Evolutionary conservation across 1,140 invertebrate genomes (phyloP), one percentile per base, ranked within the genome.

Genomic region (Apis dorsata): DNA sequence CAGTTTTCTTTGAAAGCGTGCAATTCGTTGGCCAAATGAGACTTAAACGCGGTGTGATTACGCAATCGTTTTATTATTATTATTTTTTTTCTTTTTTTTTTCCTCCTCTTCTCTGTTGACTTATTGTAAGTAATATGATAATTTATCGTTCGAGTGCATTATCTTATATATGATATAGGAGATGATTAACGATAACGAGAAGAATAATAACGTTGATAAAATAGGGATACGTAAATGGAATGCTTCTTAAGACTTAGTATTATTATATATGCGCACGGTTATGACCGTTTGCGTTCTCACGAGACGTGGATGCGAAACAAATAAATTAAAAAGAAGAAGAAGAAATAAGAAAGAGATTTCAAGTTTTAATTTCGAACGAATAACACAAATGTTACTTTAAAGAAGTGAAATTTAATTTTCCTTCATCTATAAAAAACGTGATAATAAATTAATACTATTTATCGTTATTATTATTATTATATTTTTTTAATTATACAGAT

Each of bases 21-120:
- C 86, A 90, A 89, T 90, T 72, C 68, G 49, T 84, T 68, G 68
- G 79, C 71, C 81, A 85, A 87, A 83, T 77, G 75, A 89, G 73
- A 86, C 72, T 71, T 7, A 44, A 80, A 87, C 77, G 81, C 81
- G 63, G 65, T 85, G 62, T 82, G 83, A 87, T 83, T 86, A 79
- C 60, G 53, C 74, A 79, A 83, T 62, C 44, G 73, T 68, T 83
- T 78, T 59, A 84, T 65, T 34, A n/a, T n/a, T n/a, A n/a, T n/a
- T n/a, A n/a, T 34, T 9, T 59, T 2, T 9, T 19, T 51, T 15
- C 1, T 10, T 8, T 19, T 21, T 9, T 83, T 34, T 73, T 57
- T 49, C 44, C 75, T 19, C 85, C 53, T 77, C 57, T 53, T 28
- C 79, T 83, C 68, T 85, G 79, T 86, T 89, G 78, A 87, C 63